Base-by-base conservation (phyloP, 2,888 invertebrate genomes). In the Volucella inflata region DNA sequence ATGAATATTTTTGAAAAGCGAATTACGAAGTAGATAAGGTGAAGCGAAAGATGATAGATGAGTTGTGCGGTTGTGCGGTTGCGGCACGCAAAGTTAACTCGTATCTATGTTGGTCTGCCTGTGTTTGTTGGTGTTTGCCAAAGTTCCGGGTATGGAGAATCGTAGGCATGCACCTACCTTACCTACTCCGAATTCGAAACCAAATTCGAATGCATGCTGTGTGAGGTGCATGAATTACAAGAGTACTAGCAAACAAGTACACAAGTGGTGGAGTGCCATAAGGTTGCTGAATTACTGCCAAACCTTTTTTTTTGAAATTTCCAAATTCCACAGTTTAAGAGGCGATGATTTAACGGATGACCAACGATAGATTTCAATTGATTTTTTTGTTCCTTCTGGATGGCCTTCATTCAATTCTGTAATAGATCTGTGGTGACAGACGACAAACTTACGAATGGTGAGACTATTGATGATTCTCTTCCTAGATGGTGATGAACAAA, bases 31-130 rank as follows among this genome's bases (percentile, higher is more conserved):
- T 6, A 53, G 74, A 70, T 74, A 83, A 84, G 83, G 78, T 84
- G 83, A 79, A 75, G 70, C 75, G 59, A 79, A 64, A 84, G 59
- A 84, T 84, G 84, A 84, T 84, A 60, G 79, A 84, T 84, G 67
- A 40, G 65, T 55, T 67, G 74, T 70, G 65, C 46, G 60, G 65
- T 55, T 67, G 74, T 70, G 65, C 46, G 60, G 62, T 72, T 81
- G 75, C 64, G 16, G 48, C 64, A 75, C 67, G 72, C 79, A 74
- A 16, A 38, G 17, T 11, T n/a, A 36, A 1, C 11, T 12, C 16
- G n/a, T 46, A 8, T 42, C 12, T 48, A 11, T 36, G 12, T 30
- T 2, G 38, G 46, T 8, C 17, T 21, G 30, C 2, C 17, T n/a
- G 50, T 72, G 50, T 50, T 67, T n/a, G 46, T 53, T 44, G 72